These are phyloP conservation scores for Danaus chrysippus DNA, from an alignment of 2,888 invertebrate species.

Conservation along the genomic window DNA sequence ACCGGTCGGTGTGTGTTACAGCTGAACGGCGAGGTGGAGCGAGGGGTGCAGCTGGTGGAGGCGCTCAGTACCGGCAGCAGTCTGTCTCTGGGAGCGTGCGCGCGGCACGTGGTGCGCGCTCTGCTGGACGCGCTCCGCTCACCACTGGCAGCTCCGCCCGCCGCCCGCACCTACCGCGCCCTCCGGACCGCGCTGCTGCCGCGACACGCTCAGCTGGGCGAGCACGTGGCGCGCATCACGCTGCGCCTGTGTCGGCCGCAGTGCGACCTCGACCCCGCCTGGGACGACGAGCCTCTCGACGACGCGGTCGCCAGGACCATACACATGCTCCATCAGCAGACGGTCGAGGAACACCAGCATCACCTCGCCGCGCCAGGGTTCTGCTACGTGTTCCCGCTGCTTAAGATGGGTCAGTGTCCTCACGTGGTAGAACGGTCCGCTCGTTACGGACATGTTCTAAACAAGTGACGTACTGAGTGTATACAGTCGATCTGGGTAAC, in stretches of 20 bases:
- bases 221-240: constrained; percentile 84
- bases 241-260: constrained; percentile 88
- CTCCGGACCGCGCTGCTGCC: constrained; percentile 74
- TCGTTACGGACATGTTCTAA: background rate
- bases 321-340: constrained; percentile 64
- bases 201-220: constrained; percentile 67
- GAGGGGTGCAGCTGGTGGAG: constrained; percentile 54
- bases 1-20: constrained; percentile 27
- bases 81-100: constrained; percentile 50
- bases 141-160: constrained; percentile 69
- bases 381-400: constrained; percentile 89
- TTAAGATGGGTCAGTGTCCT: constrained; percentile 78
- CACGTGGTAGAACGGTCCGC: background rate
- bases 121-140: constrained; percentile 58
- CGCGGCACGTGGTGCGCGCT: constrained; percentile 53
- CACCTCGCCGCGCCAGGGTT: constrained; percentile 86
- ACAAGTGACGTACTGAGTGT: no score
- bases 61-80: constrained; percentile 38
- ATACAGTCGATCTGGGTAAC: no score
- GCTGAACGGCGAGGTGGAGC: constrained; percentile 53
- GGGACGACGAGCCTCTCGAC: constrained; percentile 85
- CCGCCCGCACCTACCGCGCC: constrained; percentile 74
- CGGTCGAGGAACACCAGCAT: constrained; percentile 28
- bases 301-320: constrained; percentile 83
- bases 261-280: constrained; percentile 87